Evolutionary conservation across 2,888 invertebrate genomes (phyloP), one percentile per base, ranked within the genome.

Genomic region (Bugula neritina): DNA sequence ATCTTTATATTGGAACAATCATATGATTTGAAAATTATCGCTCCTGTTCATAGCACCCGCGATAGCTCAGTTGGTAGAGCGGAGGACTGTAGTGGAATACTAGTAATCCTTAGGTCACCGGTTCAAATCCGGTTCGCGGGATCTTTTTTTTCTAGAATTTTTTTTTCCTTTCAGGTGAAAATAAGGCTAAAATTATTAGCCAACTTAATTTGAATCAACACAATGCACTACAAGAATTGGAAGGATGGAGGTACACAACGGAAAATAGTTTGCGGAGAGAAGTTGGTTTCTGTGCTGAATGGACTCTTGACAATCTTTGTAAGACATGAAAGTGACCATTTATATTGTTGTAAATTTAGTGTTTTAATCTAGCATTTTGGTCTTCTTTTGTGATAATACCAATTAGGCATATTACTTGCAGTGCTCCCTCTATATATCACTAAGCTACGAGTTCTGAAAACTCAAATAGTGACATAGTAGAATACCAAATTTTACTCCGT

Each of bases 271-370:
- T 89, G 69, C 88, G 90, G 85, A 87, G 92, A 73, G 93, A 95
- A 86, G 92, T 94, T 73, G 94, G 93, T 54, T 95, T 95, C 84
- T 94, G 93, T 84, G 92, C 94, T 34, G 90, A 91, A 77, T 95
- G 94, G 94, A 90, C 91, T 76, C 88, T 95, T 73, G 95, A 95
- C 85, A 95, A 95, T 84, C 86, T 93, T 77, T 94, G 92, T 92
- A 86, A 78, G 81, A n/a, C n/a, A n/a, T n/a, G n/a, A n/a, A n/a
- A n/a, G n/a, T n/a, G n/a, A n/a, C n/a, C n/a, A n/a, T n/a, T n/a
- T n/a, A n/a, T n/a, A n/a, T n/a, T n/a, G n/a, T 52, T 52, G 10
- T 52, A 52, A 17, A 52, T 52, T 52, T 52, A 52, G 52, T 17
- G 52, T 21, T 52, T 52, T 52, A 10, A 52, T 52, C 52, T 10